Evolutionary conservation across 2,888 invertebrate genomes (phyloP).

Genomic region (Polylopha cassiicola): DNA sequence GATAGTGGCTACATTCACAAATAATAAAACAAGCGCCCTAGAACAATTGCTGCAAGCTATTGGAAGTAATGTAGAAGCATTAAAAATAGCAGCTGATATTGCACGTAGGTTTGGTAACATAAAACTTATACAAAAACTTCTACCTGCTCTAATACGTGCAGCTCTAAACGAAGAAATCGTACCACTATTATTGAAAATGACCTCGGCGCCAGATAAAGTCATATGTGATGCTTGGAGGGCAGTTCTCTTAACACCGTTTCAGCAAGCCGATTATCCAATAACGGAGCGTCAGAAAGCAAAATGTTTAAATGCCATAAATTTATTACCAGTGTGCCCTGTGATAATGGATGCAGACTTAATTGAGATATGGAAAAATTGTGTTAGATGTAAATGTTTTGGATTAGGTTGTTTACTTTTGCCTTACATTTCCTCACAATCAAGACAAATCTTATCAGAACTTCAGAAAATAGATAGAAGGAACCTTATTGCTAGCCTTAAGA

Average conservation of each 20-base stretch:
- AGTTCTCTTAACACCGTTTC: slow-evolving; percentile 63
- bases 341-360: slow-evolving; percentile 65
- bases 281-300: slow-evolving; percentile 63
- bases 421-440: slow-evolving; percentile 57
- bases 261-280: slow-evolving; percentile 68
- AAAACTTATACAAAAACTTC: slow-evolving; percentile 45
- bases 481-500: slow-evolving; percentile 64
- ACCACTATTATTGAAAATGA: slow-evolving; percentile 55
- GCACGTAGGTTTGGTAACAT: slow-evolving; percentile 50
- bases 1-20: slow-evolving; percentile 60
- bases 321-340: slow-evolving; percentile 64
- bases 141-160: slow-evolving; percentile 51
- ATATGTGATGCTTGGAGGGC: slow-evolving; percentile 63
- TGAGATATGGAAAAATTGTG: slow-evolving; percentile 68
- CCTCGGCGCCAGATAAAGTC: slow-evolving; percentile 49
- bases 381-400: slow-evolving; percentile 63
- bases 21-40: slow-evolving; percentile 60
- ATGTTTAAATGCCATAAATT: slow-evolving; percentile 63
- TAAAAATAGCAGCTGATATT: slow-evolving; percentile 57
- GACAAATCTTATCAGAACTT: slow-evolving; percentile 55
- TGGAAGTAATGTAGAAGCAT: slow-evolving; percentile 49
- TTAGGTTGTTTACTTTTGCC: slow-evolving; percentile 67
- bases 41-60: slow-evolving; percentile 57
- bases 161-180: slow-evolving; percentile 59
- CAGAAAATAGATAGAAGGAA: slow-evolving; percentile 66